These are phyloP conservation scores for Podiceps cristatus DNA, from an alignment of 2,113 vertebrate genomes.

Conservation along the genomic window DNA sequence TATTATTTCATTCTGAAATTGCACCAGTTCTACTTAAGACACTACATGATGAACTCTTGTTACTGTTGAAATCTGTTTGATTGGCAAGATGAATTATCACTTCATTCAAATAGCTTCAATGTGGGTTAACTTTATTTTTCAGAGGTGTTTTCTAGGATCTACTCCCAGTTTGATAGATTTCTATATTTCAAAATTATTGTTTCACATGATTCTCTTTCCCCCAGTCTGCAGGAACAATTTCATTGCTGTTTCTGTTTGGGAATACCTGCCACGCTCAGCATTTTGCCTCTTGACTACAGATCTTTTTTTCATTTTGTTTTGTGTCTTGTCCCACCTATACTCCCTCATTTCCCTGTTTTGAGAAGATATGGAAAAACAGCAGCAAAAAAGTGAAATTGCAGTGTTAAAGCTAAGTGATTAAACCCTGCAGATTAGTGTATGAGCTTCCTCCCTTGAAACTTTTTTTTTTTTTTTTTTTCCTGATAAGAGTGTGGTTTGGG, in stretches of 20 bases:
- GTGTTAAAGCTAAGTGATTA: not conserved
- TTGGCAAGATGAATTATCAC: not conserved
- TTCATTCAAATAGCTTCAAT: not conserved
- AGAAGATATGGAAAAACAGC: not conserved
- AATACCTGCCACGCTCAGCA: not conserved
- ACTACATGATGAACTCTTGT: not conserved
- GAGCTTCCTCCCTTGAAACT: not conserved
- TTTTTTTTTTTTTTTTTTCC: accelerated
- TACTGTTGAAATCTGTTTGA: not conserved
- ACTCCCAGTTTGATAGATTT: accelerated
- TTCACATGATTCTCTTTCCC: not conserved
- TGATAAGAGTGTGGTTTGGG: accelerated
- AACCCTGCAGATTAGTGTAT: not conserved
- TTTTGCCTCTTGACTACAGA: not conserved
- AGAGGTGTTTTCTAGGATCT: not conserved
- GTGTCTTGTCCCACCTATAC: no score
- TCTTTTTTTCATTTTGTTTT: not conserved
- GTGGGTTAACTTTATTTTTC: not conserved
- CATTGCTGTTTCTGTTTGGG: not conserved
- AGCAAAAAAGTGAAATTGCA: not conserved
- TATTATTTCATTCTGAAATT: not conserved
- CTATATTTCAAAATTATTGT: not conserved
- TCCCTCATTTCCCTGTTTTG: accelerated
- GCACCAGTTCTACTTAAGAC: not conserved
- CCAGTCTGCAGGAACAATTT: not conserved